Conservation (phyloP, 1,140 invertebrate species). For the Drosophila bocki region DNA sequence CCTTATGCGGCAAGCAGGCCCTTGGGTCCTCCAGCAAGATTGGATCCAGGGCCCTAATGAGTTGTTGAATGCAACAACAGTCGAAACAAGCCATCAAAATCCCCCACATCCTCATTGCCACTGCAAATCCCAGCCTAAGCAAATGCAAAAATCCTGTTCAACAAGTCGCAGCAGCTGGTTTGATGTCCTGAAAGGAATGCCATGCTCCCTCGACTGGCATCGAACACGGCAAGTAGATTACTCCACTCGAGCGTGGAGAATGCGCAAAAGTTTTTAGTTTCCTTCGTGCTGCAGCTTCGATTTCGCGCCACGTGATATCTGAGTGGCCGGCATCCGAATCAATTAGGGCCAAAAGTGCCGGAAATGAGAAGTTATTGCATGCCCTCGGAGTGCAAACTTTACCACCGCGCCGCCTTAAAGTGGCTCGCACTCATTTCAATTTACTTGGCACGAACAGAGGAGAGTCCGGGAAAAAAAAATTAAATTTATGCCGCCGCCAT, state of each 20-base stretch:
- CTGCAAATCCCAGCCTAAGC: neutral
- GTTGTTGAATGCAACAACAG: constrained; percentile 59
- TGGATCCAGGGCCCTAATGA: constrained; percentile 68
- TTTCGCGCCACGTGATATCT: neutral
- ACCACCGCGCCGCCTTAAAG: constrained; percentile 56
- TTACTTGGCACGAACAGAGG: constrained; percentile 51
- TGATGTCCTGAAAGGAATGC: constrained; percentile 1
- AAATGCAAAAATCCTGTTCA: constrained; percentile 75
- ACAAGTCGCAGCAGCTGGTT: constrained; percentile 39
- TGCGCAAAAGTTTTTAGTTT: constrained; percentile 24
- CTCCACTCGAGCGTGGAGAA: constrained; percentile 20
- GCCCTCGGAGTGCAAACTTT: constrained; percentile 48
- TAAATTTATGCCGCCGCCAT: constrained; percentile 54
- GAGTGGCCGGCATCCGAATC: constrained; percentile 43
- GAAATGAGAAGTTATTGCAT: constrained; percentile 76
- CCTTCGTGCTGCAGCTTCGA: constrained; percentile 11
- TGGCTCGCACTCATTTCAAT: constrained; percentile 70
- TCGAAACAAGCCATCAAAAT: constrained; percentile 10
- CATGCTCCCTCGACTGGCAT: constrained; percentile 11
- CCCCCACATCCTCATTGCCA: neutral
- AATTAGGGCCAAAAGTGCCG: constrained; percentile 62
- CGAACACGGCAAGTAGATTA: constrained; percentile 50
- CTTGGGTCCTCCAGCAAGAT: constrained; percentile 17
- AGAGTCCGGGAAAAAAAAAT: constrained; percentile 34
- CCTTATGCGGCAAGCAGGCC: constrained; percentile 8